A percentile compares a stretch with the other conserved stretches of the same genome.
These are phyloP conservation scores for Chrysodeixis includens DNA, from an alignment of 2,888 invertebrate genomes.

Conservation along the genomic window DNA sequence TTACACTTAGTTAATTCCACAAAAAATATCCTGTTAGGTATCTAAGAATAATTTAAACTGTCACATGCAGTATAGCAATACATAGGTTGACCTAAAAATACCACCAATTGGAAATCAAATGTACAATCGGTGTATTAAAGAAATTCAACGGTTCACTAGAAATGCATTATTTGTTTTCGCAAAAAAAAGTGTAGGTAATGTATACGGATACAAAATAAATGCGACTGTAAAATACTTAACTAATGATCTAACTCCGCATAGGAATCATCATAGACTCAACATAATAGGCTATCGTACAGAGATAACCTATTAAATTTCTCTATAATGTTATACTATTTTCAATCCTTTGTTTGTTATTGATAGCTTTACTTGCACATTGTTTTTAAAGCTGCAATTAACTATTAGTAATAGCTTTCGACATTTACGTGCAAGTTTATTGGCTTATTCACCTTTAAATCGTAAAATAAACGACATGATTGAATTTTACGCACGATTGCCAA, in stretches of 20 bases:
- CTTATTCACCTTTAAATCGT: neutral
- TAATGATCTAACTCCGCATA: conserved; percentile 2
- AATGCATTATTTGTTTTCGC: too few species aligned
- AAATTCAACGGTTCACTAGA: too few species aligned
- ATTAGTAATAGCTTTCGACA: too few species aligned
- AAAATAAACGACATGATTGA: conserved; percentile 13
- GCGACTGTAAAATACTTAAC: neutral
- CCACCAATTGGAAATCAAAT: too few species aligned
- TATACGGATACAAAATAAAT: neutral
- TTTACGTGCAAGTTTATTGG: too few species aligned
- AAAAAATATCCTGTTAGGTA: neutral
- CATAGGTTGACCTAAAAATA: neutral
- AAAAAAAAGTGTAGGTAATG: too few species aligned
- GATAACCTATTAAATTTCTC: neutral
- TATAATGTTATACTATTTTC: neutral
- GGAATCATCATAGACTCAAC: conserved; percentile 2
- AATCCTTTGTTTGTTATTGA: too few species aligned
- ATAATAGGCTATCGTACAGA: neutral
- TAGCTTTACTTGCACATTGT: too few species aligned
- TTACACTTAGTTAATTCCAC: conserved; percentile 30
- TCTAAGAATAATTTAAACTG: too few species aligned
- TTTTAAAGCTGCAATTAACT: too few species aligned
- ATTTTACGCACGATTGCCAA: neutral
- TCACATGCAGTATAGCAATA: neutral
- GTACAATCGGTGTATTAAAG: too few species aligned